These are phyloP conservation scores for Acrobasis consociella DNA, from an alignment of 2,888 invertebrate genomes.

Conservation along the genomic window DNA sequence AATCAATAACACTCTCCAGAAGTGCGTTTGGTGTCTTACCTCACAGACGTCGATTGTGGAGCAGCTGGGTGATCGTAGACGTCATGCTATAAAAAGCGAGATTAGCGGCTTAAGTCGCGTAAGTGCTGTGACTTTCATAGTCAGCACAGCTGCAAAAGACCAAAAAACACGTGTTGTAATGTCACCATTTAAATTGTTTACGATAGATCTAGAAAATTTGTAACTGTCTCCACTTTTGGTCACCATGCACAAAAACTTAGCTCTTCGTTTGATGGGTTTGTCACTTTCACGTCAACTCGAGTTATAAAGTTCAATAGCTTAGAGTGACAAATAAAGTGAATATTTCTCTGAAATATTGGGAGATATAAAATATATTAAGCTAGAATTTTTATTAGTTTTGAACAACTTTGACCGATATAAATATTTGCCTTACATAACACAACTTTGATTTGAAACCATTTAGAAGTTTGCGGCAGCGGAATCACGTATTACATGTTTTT, in stretches of 20 bases:
- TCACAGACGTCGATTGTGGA: slow-evolving; percentile 66
- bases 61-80: slow-evolving; percentile 10
- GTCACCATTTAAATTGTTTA: too few species aligned
- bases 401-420: slow-evolving; percentile 17
- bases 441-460: slow-evolving; percentile 12
- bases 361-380: slow-evolving; percentile 1
- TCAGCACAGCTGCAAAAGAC: neutral
- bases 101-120: neutral
- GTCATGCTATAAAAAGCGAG: neutral
- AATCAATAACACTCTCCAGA: slow-evolving; percentile 81
- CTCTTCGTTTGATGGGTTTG: neutral
- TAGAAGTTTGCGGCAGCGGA: slow-evolving; percentile 2
- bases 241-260: too few species aligned
- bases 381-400: slow-evolving; percentile 12
- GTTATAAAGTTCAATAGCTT: neutral
- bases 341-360: neutral
- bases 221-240: too few species aligned
- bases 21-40: slow-evolving; percentile 77
- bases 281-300: neutral
- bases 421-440: slow-evolving; percentile 5
- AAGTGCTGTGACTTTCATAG: neutral
- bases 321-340: slow-evolving; percentile 8
- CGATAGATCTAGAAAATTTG: too few species aligned
- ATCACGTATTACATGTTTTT: too few species aligned
- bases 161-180: too few species aligned